Conservation (phyloP, 1,140 invertebrate species). For the Conus ventricosus region DNA sequence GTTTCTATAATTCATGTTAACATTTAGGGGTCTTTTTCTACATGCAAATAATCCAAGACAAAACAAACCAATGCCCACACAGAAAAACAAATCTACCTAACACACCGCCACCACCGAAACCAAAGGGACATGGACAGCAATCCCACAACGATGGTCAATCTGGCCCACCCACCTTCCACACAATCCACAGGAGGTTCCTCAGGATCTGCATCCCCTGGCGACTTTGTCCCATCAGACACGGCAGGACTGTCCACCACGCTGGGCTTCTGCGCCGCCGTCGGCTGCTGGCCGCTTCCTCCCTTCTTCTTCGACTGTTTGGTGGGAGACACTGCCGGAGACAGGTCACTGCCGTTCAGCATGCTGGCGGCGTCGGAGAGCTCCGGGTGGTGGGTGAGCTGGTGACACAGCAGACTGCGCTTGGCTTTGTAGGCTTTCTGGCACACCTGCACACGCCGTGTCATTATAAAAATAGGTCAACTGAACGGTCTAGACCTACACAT, state of each 20-base stretch:
- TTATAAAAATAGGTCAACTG: neutral
- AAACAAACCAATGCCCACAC: too few relatives aligned
- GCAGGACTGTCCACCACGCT: neutral
- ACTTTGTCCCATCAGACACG: constrained; percentile 36
- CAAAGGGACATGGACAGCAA: too few relatives aligned
- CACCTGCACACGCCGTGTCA: constrained; percentile 44
- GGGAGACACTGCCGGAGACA: neutral
- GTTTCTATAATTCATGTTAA: too few relatives aligned
- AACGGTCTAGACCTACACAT: too few relatives aligned
- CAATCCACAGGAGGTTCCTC: neutral
- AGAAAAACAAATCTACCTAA: too few relatives aligned
- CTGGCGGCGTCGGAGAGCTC: constrained; percentile 23
- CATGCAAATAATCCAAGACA: too few relatives aligned
- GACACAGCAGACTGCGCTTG: constrained; percentile 66
- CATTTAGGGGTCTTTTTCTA: too few relatives aligned
- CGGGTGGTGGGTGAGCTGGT: constrained; percentile 61
- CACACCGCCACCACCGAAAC: too few relatives aligned
- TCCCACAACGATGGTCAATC: too few relatives aligned
- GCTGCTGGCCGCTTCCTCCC: neutral
- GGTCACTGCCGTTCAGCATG: neutral
- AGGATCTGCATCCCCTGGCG: neutral
- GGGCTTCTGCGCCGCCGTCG: neutral
- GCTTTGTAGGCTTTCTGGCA: constrained; percentile 68
- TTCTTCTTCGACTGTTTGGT: neutral
- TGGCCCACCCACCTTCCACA: neutral